A percentile compares a stretch with the other conserved stretches of the same genome.
These are phyloP conservation scores for Hippopotamus amphibius DNA, from an alignment of 2,113 vertebrate genomes.

Conservation along the genomic window DNA sequence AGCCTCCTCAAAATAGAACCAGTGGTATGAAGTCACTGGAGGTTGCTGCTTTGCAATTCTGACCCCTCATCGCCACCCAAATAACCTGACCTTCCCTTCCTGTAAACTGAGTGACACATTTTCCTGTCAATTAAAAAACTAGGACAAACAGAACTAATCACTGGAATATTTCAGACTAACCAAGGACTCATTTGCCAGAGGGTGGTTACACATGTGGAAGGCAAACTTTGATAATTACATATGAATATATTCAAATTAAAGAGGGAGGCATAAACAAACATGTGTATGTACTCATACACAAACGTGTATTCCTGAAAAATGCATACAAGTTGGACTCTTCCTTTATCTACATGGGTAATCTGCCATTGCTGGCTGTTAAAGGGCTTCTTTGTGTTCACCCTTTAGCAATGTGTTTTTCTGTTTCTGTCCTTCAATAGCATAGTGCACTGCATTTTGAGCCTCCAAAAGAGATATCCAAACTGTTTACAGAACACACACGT, in stretches of 20 bases:
- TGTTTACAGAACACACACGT: conserved; percentile 77
- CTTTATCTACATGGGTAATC: conserved; percentile 76
- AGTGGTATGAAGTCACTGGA: accelerated
- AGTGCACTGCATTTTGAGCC: conserved; percentile 65
- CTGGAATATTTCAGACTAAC: conserved; percentile 70
- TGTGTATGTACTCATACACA: conserved; percentile 68
- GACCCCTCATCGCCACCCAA: conserved; percentile 33
- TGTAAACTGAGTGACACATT: conserved; percentile 56
- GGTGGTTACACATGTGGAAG: conserved; percentile 75
- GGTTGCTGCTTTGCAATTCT: neutral
- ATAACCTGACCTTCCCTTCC: conserved; percentile 24
- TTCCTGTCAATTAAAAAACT: conserved; percentile 78
- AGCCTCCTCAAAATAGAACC: neutral
- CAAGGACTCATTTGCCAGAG: conserved; percentile 78
- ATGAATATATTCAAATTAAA: conserved; percentile 82
- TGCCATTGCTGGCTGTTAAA: conserved; percentile 76
- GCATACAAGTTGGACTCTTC: conserved; percentile 74
- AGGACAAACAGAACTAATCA: conserved; percentile 77
- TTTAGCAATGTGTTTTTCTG: conserved; percentile 79
- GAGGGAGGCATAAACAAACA: conserved; percentile 73
- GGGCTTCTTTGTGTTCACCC: conserved; percentile 73
- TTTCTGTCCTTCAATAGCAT: conserved; percentile 49
- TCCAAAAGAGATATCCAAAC: conserved; percentile 77
- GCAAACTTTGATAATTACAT: conserved; percentile 73
- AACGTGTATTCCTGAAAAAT: conserved; percentile 69